These are phyloP conservation scores for Polypterus senegalus DNA, from an alignment of 2,113 vertebrate species.

Conservation along the genomic window DNA sequence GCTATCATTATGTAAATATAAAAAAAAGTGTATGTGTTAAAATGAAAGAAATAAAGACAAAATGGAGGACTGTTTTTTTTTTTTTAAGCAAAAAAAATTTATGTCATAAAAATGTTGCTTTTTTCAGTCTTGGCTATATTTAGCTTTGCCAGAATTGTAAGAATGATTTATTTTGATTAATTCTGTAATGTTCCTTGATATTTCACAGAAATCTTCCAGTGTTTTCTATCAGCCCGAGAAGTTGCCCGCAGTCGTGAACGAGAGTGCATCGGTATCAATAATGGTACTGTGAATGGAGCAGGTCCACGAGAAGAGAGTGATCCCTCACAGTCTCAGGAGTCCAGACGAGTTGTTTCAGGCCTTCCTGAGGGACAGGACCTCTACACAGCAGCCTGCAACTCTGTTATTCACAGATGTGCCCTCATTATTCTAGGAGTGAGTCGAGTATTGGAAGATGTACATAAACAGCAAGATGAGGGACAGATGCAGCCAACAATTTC, in stretches of 20 bases:
- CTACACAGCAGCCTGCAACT: constrained; percentile 90
- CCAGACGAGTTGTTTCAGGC: constrained; percentile 62
- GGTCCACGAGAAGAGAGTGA: constrained; percentile 60
- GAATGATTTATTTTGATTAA: too few species aligned
- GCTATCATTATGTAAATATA: too few species aligned
- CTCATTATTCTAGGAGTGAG: constrained; percentile 81
- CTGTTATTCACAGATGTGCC: constrained; percentile 88
- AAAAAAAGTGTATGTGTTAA: not conserved
- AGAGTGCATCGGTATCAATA: constrained; percentile 62
- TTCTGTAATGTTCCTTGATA: constrained; percentile 27
- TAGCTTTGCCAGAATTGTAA: too few species aligned
- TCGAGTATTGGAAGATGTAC: constrained; percentile 66
- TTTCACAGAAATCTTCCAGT: constrained; percentile 97
- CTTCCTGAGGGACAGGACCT: constrained; percentile 84
- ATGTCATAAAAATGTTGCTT: not conserved
- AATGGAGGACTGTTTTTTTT: not conserved
- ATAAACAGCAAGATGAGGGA: constrained; percentile 67
- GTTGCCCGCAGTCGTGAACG: constrained; percentile 80
- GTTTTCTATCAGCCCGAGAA: constrained; percentile 97
- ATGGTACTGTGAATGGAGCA: constrained; percentile 40
- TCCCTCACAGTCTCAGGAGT: constrained; percentile 56
- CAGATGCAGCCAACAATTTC: constrained; percentile 40
- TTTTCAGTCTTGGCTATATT: constrained; percentile 10
- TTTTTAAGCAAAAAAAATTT: not conserved
- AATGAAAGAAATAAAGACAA: not conserved